phyloP scores from a whole-genome alignment of 1,140 invertebrate species.

The Rhopalosiphum padi region DNA sequence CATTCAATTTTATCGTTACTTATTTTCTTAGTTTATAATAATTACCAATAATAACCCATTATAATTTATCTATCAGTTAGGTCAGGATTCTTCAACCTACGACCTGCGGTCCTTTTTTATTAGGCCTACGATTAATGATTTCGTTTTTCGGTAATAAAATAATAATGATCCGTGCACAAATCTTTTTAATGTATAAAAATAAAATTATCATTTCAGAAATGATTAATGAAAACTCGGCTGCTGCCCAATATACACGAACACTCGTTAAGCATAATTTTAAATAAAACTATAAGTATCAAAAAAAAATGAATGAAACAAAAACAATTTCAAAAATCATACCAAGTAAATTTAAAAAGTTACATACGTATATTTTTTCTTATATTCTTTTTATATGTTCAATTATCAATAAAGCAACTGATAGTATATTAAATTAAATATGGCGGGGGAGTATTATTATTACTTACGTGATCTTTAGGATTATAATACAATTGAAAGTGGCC shows the following conservation, averaged over 20 bases:
- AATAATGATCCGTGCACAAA: neutral
- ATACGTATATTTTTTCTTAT: too few species aligned
- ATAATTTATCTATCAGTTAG: neutral
- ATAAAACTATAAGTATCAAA: neutral
- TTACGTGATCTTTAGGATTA: too few species aligned
- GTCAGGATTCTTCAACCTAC: neutral
- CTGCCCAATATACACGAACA: too few species aligned
- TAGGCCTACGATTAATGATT: neutral
- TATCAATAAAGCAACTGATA: too few species aligned
- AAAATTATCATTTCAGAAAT: neutral
- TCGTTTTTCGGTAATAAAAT: neutral
- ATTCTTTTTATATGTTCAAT: too few species aligned
- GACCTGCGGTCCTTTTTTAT: neutral
- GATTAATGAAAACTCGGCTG: neutral
- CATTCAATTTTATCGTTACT: neutral
- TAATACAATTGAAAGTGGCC: too few species aligned
- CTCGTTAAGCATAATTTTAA: too few species aligned
- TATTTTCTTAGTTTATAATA: neutral
- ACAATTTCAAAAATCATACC: neutral
- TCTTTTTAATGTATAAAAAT: neutral
- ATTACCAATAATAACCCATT: neutral
- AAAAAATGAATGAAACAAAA: neutral
- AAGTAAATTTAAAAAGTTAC: too few species aligned
- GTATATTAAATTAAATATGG: too few species aligned
- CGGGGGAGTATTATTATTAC: too few species aligned